phyloP scores from a whole-genome alignment of 2,888 invertebrate species.

The Merodon equestris region DNA sequence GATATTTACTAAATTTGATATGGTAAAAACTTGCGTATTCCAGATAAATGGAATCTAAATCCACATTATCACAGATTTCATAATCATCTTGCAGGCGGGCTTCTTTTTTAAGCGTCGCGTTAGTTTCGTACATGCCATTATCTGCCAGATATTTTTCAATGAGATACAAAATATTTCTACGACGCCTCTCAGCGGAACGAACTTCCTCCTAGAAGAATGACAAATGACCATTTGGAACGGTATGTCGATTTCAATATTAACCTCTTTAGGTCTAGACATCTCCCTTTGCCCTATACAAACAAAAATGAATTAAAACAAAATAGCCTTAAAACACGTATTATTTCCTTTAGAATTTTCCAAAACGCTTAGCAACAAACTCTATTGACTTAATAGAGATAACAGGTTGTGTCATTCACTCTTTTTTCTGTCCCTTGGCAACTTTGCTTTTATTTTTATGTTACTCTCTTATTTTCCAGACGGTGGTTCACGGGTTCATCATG shows the following conservation, averaged over 20 bases:
- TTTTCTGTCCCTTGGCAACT: too few relatives aligned
- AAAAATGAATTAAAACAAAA: too few relatives aligned
- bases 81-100: conserved; percentile 84
- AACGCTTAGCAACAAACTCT: conserved; percentile 26
- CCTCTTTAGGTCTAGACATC: too few relatives aligned
- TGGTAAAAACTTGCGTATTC: conserved; percentile 93
- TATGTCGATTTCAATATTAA: too few relatives aligned
- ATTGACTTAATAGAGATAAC: conserved; percentile 42
- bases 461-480: too few relatives aligned
- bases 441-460: too few relatives aligned
- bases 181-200: conserved; percentile 76
- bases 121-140: conserved; percentile 83
- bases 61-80: conserved; percentile 93
- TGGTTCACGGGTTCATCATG: too few relatives aligned
- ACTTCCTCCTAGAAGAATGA: conserved; percentile 72
- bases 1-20: conserved; percentile 91
- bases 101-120: conserved; percentile 84
- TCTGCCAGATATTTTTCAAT: conserved; percentile 85
- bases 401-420: too few relatives aligned
- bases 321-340: too few relatives aligned
- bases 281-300: too few relatives aligned
- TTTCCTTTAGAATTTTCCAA: background rate
- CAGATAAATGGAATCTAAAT: conserved; percentile 91
- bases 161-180: conserved; percentile 82
- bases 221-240: too few relatives aligned